These are phyloP conservation scores for Xylota segnis DNA, from an alignment of 2,888 invertebrate genomes.

Conservation along the genomic window DNA sequence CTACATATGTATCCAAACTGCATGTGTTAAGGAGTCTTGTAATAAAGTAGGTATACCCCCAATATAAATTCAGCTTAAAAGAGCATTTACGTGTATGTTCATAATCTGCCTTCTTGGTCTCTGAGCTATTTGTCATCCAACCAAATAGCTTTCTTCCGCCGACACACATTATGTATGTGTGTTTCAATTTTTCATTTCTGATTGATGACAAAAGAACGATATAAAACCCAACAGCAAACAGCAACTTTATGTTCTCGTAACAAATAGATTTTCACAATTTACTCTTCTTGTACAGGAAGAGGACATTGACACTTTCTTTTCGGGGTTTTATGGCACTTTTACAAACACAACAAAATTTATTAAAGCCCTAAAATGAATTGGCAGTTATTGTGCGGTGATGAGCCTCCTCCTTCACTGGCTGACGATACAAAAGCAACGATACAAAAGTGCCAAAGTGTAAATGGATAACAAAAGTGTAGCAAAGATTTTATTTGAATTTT, in stretches of 20 bases:
- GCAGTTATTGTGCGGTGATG: not conserved
- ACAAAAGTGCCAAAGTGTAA: constrained; percentile 9
- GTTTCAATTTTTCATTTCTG: constrained; percentile 35
- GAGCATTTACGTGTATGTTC: constrained; percentile 2
- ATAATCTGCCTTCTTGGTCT: constrained; percentile 18
- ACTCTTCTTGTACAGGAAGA: constrained; percentile 7
- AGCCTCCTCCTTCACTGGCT: not conserved
- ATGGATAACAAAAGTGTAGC: constrained; percentile 16
- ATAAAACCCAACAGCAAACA: constrained; percentile 5
- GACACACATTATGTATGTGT: constrained; percentile 21
- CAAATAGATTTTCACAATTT: constrained; percentile 42
- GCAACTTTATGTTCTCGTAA: constrained; percentile 22
- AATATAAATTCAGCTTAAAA: constrained; percentile 25
- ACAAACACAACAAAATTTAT: constrained; percentile 23
- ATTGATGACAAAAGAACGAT: constrained; percentile 7
- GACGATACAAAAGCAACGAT: not conserved
- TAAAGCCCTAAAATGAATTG: constrained; percentile 19
- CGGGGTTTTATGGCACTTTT: constrained; percentile 16
- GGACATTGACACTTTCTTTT: constrained; percentile 22
- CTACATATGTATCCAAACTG: not conserved
- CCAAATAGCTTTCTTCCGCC: constrained; percentile 28
- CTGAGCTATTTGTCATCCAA: constrained; percentile 23
- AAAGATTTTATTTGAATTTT: constrained; percentile 19
- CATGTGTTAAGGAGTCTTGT: not conserved
- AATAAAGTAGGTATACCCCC: not conserved